Evolutionary conservation across 2,888 invertebrate species (phyloP).

Genomic region (Argyresthia albistria): DNA sequence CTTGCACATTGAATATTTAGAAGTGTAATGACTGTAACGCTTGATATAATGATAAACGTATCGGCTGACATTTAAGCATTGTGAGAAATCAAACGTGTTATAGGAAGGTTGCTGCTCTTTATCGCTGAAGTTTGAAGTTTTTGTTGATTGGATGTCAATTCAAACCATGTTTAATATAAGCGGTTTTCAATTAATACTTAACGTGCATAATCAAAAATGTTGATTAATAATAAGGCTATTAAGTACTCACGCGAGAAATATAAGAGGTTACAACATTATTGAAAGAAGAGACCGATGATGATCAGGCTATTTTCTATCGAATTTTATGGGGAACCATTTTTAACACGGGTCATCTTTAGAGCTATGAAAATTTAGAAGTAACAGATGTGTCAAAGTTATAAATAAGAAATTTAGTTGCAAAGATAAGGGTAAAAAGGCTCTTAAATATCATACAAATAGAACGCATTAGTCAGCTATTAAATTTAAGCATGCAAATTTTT

Average conservation of each 20-base stretch:
- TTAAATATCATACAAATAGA: too few species aligned
- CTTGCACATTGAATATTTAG: constrained; percentile 52
- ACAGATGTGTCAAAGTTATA: too few species aligned
- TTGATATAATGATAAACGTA: constrained; percentile 22
- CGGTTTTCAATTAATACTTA: not conserved
- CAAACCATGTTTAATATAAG: not conserved
- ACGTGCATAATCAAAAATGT: not conserved
- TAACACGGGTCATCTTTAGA: constrained; percentile 18
- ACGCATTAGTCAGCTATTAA: too few species aligned
- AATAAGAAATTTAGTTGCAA: too few species aligned
- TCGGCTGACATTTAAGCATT: constrained; percentile 40
- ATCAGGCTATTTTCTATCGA: constrained; percentile 23
- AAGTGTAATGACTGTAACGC: constrained; percentile 44
- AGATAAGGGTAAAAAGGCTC: too few species aligned
- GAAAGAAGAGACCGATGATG: constrained; percentile 22
- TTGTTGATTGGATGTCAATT: not conserved
- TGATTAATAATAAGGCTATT: constrained; percentile 24
- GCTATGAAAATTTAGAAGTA: constrained; percentile 2
- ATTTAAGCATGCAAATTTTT: too few species aligned
- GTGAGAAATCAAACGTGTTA: constrained; percentile 35
- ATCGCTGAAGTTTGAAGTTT: not conserved
- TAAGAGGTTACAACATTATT: constrained; percentile 23
- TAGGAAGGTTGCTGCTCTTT: not conserved
- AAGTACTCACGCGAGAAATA: constrained; percentile 21
- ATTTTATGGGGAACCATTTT: constrained; percentile 26